phyloP scores from a whole-genome alignment of 2,113 vertebrate species.

The Peromyscus maniculatus region DNA sequence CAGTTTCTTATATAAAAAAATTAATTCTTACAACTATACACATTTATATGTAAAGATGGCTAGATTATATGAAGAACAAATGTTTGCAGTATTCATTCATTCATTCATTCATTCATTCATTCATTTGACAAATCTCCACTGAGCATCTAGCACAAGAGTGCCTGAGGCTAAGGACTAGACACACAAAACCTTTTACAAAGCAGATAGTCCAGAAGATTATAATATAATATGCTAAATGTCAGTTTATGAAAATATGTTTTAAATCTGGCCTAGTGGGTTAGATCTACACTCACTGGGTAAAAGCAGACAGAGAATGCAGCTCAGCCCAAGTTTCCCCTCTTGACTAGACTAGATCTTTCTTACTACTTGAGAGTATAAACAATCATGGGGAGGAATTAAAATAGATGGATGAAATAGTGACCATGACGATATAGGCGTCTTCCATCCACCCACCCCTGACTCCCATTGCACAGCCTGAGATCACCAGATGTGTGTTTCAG shows the following conservation, averaged over 20 bases:
- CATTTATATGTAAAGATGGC: not conserved
- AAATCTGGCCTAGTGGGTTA: not conserved
- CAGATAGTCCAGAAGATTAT: not conserved
- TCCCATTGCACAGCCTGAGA: not conserved
- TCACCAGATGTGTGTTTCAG: slow-evolving; percentile 85
- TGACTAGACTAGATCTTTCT: not conserved
- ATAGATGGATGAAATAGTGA: not conserved
- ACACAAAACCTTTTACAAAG: not conserved
- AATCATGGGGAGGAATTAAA: not conserved
- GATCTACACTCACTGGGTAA: not conserved
- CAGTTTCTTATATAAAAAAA: slow-evolving; percentile 2
- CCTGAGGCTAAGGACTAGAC: not conserved
- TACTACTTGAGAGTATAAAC: not conserved
- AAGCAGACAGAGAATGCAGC: no score
- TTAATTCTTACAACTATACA: not conserved
- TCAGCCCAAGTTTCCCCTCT: not conserved
- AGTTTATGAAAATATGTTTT: no score
- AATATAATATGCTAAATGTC: not conserved
- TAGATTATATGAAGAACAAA: not conserved
- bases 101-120: slow-evolving; percentile 5
- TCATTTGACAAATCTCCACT: slow-evolving; percentile 2
- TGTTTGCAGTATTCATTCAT: not conserved
- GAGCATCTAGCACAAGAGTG: not conserved
- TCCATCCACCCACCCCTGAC: not conserved
- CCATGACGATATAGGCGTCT: not conserved